phyloP scores from a whole-genome alignment of 2,888 invertebrate genomes.

The Sympetrum striolatum region DNA sequence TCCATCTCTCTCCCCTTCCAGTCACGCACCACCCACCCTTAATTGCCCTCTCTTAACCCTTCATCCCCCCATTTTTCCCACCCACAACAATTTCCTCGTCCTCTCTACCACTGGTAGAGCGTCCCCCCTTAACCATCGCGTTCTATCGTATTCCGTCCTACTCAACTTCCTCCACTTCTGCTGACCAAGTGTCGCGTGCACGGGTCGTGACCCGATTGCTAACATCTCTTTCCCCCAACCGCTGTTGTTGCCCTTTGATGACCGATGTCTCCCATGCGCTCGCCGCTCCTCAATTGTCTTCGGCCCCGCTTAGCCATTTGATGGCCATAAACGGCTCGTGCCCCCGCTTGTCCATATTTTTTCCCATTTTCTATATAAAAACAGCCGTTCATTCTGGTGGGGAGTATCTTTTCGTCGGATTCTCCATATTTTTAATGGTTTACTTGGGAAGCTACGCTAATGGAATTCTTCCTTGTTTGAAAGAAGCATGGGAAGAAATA shows the following conservation, averaged over 20 bases:
- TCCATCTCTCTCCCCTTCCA: not conserved
- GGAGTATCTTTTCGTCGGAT: too few species aligned
- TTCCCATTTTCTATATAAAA: not conserved
- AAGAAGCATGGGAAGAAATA: too few species aligned
- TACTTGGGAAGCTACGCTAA: too few species aligned
- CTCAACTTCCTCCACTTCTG: not conserved
- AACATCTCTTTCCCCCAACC: not conserved
- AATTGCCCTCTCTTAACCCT: not conserved
- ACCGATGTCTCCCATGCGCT: not conserved
- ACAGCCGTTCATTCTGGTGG: not conserved
- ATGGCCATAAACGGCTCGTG: not conserved
- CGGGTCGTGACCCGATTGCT: conserved; percentile 6
- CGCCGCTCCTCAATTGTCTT: not conserved
- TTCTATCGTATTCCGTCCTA: not conserved
- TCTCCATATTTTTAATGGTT: too few species aligned
- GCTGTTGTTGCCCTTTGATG: not conserved
- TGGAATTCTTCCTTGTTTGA: too few species aligned
- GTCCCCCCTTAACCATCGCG: not conserved
- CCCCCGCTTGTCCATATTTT: not conserved
- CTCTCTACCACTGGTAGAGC: not conserved
- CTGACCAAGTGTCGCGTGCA: conserved; percentile 31
- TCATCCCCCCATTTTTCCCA: not conserved
- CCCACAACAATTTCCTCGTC: not conserved
- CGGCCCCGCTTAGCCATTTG: conserved; percentile 30
- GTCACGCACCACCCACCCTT: not conserved